Base-by-base conservation (phyloP, 2,113 vertebrate species). In the Chionomys nivalis region DNA sequence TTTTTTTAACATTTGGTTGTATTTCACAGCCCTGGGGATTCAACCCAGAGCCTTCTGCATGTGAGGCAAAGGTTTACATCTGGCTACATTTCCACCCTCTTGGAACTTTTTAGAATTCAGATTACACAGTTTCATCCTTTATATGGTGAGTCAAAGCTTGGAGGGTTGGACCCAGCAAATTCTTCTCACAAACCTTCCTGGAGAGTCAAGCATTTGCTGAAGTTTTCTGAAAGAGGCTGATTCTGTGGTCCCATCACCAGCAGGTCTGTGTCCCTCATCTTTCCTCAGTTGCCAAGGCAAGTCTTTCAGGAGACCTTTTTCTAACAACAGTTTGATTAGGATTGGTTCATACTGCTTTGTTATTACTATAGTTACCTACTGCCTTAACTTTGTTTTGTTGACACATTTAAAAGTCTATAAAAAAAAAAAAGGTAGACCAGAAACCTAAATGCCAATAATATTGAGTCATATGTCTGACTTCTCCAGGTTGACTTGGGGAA, bases 321-420 rank as follows among this genome's bases (percentile, higher is more conserved):
- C 31, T 88, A 7, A 83, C 44, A 26, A 28, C 61, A 58, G 39
- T 28, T 68, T 81, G 13, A 21, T 55, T 33, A 14, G 24, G 13
- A 78, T 33, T 87, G 21, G 70, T 17, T 91, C 65, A 73, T 78
- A 55, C 55, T 90, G 55, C 73, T 87, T 94, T 94, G 61, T 90
- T 83, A 39, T n/a, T 76, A 42, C 77, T 85, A 17, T 23, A 55
- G 36, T 65, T 94, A 82, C 44, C 90, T 91, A 78, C 26, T 68
- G 52, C 9, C 33, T 73, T 83, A 58, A 73, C 10, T 42, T 89
- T 9, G 66, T n/a, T 79, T 44, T 33, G 58, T 70, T 90, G 87
- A 63, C 47, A 87, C n/a, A 39, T 90, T 85, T 44, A 78, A 87
- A 91, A 36, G 21, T 63, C 55, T 31, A 58, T 65, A 65, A 52